Evolutionary conservation across 2,888 invertebrate species (phyloP), one percentile per base, ranked within the genome.

Genomic region (Patella depressa): DNA sequence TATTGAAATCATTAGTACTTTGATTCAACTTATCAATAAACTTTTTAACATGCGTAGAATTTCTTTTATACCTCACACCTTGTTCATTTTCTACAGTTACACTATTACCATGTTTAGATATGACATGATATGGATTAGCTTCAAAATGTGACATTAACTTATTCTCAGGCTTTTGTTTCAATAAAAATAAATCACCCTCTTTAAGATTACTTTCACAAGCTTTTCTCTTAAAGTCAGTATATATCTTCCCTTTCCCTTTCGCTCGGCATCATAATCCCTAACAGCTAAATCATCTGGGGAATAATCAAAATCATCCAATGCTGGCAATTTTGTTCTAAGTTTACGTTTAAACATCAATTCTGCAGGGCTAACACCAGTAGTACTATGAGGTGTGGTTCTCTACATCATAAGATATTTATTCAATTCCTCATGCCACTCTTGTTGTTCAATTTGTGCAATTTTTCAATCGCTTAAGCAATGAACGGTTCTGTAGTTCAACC

Each of bases 351-450:
- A 80, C 78, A 81, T 72, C n/a, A 78, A 45, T 29, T 79, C 74
- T 14, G 79, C 70, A 45, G 81, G 78, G 65, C 55, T 73, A n/a
- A 65, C 74, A 45, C 81, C 81, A 71, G 81, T 81, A 53, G 79
- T 75, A 9, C n/a, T 70, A 71, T 80, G 81, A 45, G 80, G 79
- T n/a, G 80, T 81, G 3, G 75, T 70, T n/a, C 73, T 57, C 71
- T 80, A 81, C 17, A 72, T 59, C n/a, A 76, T 19, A 34, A 78
- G n/a, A 55, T 59, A 78, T 55, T 79, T 78, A 15, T 72, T 4
- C 17, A 79, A 17, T 59, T 81, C 79, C 14, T 29, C 53, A 57
- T 59, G 59, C 78, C 76, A 80, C 17, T 76, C 76, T 72, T 65
- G 55, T 11, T 73, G 54, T 69, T 81, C 74, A 54, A 57, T 73